A percentile compares a stretch with the other conserved stretches of the same genome.
These are phyloP conservation scores for Leptatherina wallacei DNA, from an alignment of 2,797 vertebrate genomes.

Conservation along the genomic window DNA sequence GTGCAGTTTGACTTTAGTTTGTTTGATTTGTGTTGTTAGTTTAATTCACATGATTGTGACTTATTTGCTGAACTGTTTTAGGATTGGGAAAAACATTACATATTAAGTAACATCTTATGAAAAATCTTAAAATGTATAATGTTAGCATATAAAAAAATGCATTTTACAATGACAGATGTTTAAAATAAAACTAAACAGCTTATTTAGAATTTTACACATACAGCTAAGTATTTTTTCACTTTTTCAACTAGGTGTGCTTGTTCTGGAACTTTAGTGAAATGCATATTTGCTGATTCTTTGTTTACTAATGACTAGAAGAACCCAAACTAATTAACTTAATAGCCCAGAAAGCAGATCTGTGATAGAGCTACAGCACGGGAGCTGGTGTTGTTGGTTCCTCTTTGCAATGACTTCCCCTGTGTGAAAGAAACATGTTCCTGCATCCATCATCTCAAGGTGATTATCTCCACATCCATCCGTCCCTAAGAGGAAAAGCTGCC, in stretches of 20 bases:
- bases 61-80: no score
- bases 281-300: conserved; percentile 58
- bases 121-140: not conserved
- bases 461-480: conserved; percentile 67
- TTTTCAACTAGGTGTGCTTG: conserved; percentile 16
- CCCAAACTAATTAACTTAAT: conserved; percentile 74
- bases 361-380: conserved; percentile 43
- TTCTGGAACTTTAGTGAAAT: conserved; percentile 45
- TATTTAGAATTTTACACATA: not conserved
- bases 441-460: conserved; percentile 66
- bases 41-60: no score
- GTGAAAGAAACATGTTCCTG: conserved; percentile 53
- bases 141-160: not conserved
- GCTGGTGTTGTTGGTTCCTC: conserved; percentile 54
- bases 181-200: not conserved
- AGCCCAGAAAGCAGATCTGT: conserved; percentile 60
- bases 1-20: no score
- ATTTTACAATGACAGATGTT: not conserved
- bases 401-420: conserved; percentile 61
- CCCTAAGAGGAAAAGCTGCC: conserved; percentile 54
- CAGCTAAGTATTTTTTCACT: conserved; percentile 7
- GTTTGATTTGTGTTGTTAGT: no score
- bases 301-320: conserved; percentile 69
- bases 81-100: not conserved
- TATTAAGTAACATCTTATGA: not conserved